Base-by-base conservation (phyloP, 1,140 invertebrate genomes). In the Drosophila lini region DNA sequence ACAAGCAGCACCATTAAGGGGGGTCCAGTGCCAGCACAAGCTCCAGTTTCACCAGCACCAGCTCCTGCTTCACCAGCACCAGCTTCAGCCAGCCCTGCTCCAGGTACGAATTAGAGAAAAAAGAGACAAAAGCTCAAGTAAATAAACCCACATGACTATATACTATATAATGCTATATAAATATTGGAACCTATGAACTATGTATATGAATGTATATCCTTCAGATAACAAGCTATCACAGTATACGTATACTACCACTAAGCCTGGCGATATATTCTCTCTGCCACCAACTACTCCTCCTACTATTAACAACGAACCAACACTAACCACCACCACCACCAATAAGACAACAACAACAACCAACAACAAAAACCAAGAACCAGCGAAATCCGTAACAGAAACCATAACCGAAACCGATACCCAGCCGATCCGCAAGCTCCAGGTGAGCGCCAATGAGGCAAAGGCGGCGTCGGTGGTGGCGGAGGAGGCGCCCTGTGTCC, bases 211-310 rank as follows among this genome's bases (percentile, higher is more conserved):
- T 89, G 78, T 91, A 74, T 74, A 88, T 88, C 83, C 83, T 88
- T 88, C 83, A 88, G 83, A 88, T 88, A 88, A 88, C 83, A 82
- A 80, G 62, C 74, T 77, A 88, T 83, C 83, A 89, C 84, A 89
- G 85, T 89, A 90, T 81, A 90, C 84, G 85, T 89, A 89, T 90
- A 83, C 88, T 89, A 91, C 83, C 76, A 91, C 86, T 90, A 91
- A 90, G 81, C 86, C 82, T 84, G 86, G 71, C 76, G 90, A 84
- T 80, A 86, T 88, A 86, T 91, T 91, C 81, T 91, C 90, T 89
- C 82, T 90, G 81, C 85, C 84, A 84, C 74, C 84, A 74, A 90
- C 78, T 90, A 68, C 84, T 89, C 77, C 84, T 81, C 59, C 90
- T 80, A 91, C 82, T 81, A 91, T 90, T 89, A 88, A 86, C 83